Evolutionary conservation across 1,140 invertebrate species (phyloP), one percentile per base, ranked within the genome.

Genomic region (Elysia chlorotica): DNA sequence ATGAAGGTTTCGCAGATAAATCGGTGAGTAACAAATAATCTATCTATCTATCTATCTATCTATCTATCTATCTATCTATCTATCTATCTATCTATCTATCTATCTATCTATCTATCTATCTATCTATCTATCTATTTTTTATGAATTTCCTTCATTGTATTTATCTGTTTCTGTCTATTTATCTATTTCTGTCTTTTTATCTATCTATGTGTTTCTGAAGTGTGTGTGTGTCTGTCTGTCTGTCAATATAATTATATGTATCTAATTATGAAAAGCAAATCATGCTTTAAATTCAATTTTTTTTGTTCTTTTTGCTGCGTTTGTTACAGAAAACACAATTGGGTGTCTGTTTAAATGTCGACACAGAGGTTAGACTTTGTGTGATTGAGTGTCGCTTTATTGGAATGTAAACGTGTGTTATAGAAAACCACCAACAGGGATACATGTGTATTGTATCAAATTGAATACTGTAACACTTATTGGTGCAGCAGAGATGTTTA

Each of bases 1-100:
- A 75, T 54, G 74, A 75, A 57, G 65, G 74, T 19, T 72, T 75
- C n/a, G 53, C 56, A 21, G 70, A 75, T 56, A 75, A 75, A 59
- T 72, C 74, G 48, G 74, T 75, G 65, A 75, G 74, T 75, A 75
- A 31, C 30, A 10, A 59, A 28, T 17, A 59, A 59, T 59, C 28
- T 59, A 28, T 59, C 28, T 59, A 25, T 25, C 25, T 59, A 10
- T 30, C 10, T 59, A 17, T 23, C 56, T n/a, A n/a, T 25, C 56
- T 17, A 10, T 10, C 25, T 25, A 17, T 25, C 25, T 30, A 59
- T 25, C 25, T 30, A 6, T 14, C 19, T 41, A 63, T 28, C 23
- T 31, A 31, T 59, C 25, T 36, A 2, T 33, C 6, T 70, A 17
- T 10, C 10, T 30, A 53, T 30, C 36, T 57, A 33, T 67, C 17